Evolutionary conservation across 2,113 vertebrate genomes (phyloP).

Genomic region (Puma concolor): DNA sequence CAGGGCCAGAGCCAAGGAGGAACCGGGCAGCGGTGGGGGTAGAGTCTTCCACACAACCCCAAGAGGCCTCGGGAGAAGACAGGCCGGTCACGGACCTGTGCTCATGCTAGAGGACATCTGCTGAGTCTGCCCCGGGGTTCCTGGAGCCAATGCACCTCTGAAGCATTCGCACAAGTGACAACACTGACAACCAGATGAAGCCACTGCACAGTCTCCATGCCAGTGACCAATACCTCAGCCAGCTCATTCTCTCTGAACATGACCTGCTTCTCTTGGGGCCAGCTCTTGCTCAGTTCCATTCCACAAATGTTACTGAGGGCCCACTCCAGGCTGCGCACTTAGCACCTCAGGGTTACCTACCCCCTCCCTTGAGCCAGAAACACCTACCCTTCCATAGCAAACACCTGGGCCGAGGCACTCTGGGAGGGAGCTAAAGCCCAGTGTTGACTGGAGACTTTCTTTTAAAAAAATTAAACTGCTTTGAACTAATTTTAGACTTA

Average conservation of each 20-base stretch:
- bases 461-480: constrained; percentile 30
- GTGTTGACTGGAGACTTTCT: background rate
- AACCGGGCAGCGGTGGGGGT: background rate
- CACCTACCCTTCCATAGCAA: background rate
- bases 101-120: background rate
- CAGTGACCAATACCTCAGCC: background rate
- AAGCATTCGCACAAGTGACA: background rate
- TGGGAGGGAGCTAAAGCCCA: background rate
- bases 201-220: accelerated
- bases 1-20: background rate
- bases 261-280: accelerated
- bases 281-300: background rate
- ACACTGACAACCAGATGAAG: background rate
- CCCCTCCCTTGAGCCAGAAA: background rate
- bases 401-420: background rate
- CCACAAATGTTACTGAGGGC: background rate
- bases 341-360: background rate
- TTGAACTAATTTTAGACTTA: constrained; percentile 67
- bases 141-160: background rate
- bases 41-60: background rate
- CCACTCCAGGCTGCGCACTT: accelerated
- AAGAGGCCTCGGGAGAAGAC: background rate
- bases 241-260: background rate
- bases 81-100: background rate
- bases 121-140: background rate